Percentiles rank a stretch among this genome's conserved stretches.
Conservation (phyloP, 2,888 invertebrate genomes). For the Cyclophora punctaria region DNA sequence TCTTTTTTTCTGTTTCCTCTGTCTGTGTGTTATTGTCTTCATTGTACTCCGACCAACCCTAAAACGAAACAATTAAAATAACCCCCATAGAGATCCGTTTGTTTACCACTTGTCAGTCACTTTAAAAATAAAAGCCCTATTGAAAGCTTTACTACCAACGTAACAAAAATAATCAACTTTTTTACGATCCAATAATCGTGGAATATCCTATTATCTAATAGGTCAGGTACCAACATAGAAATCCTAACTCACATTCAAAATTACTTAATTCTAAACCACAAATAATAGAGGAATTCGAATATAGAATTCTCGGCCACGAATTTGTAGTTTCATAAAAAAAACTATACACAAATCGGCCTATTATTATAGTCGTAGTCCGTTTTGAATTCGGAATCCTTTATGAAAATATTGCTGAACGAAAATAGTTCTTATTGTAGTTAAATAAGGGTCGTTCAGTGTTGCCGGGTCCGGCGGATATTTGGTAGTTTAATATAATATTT, state of each 20-base stretch:
- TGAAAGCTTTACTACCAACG: too few relatives aligned
- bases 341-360: constrained; percentile 24
- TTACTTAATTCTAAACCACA: too few relatives aligned
- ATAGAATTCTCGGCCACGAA: too few relatives aligned
- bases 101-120: constrained; percentile 65
- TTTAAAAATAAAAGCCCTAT: constrained; percentile 23
- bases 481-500: constrained; percentile 26
- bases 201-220: too few relatives aligned
- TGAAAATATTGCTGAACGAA: constrained; percentile 3
- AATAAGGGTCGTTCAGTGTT: neutral
- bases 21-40: too few relatives aligned
- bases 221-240: too few relatives aligned
- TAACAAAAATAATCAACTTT: too few relatives aligned
- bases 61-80: constrained; percentile 47
- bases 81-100: constrained; percentile 53
- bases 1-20: too few relatives aligned
- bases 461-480: neutral
- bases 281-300: too few relatives aligned
- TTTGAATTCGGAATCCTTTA: constrained; percentile 14
- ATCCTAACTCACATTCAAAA: too few relatives aligned
- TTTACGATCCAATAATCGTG: too few relatives aligned
- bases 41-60: constrained; percentile 10
- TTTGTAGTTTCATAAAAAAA: constrained; percentile 15
- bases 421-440: constrained; percentile 7
- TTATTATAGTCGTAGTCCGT: constrained; percentile 14